Evolutionary conservation across 2,888 invertebrate species (phyloP), one percentile per base, ranked within the genome.

Genomic region (Protophormia terraenovae): DNA sequence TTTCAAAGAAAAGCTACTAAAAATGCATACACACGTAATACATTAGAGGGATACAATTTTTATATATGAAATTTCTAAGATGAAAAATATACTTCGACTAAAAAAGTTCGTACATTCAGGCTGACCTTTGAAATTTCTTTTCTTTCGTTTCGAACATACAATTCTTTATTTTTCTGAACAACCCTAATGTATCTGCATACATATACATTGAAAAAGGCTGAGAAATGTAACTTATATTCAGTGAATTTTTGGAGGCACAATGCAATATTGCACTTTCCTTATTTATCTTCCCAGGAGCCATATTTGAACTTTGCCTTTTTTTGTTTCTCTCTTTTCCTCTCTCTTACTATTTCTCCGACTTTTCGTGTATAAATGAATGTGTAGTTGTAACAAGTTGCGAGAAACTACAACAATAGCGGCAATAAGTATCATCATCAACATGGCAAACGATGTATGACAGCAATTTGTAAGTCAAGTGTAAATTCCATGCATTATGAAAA

Each of bases 381-480:
- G 2, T 38, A 22, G 62, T 71, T 64, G 47, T 29, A 19, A 29
- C 50, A 32, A 32, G 60, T 73, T 50, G 45, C 64, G 10, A 35
- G 29, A 50, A 38, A 55, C 3, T 16, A 55, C 19, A n/a, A 64
- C 64, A 55, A 69, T 55, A 67, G 58, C 66, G 38, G n/a, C 66
- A 66, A n/a, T n/a, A n/a, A n/a, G 47, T 55, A 72, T 24, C 19
- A 62, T 29, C 38, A 67, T 60, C 50, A 41, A 66, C 72, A 71
- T 45, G 7, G 47, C 75, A 82, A 76, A 82, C 62, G 62, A 78
- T 60, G 78, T 73, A 78, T 73, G 81, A 77, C 81, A 84, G 69
- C 77, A 84, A 81, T 81, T 81, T 81, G 77, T 84, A 81, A 84
- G 77, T 84, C 81, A 84, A 81, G 84, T 81, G 81, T 81, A 81